Base-by-base conservation (phyloP, 1,140 invertebrate species). In the Lepidurus packardi region DNA sequence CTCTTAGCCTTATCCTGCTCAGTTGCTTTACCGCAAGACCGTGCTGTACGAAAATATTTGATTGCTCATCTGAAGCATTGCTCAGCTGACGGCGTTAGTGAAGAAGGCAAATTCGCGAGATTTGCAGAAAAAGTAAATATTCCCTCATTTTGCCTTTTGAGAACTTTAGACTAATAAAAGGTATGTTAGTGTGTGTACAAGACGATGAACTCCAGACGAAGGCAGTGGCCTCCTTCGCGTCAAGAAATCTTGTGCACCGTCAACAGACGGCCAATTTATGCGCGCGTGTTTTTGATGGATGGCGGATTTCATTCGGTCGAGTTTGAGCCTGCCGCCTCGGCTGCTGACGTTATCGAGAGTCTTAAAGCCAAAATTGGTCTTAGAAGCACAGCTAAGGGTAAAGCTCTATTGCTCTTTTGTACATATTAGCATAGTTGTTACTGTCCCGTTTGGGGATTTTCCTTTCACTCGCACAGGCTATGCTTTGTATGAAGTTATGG, bases 201-300 rank as follows among this genome's bases (percentile, higher is more conserved):
- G 84, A 95, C 93, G 44, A 90, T 94, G 81, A 93, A 94, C 78
- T 96, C 94, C 5, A 88, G 92, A 43, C 89, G 94, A 42, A 88
- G 96, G 0, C 92, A 96, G 81, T 94, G 93, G 89, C 92, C 95
- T n/a, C 96, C 96, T 7, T 97, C 94, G 8, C 90, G 92, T 76
- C 94, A 96, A 83, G 96, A 98, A 87, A 93, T 98, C 80, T 88
- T 96, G 80, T 97, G 94, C 84, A 95, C 95, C 0, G 94, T 94
- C 16, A 95, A 96, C 82, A 88, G 95, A 73, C 88, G 95, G 79
- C 93, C 93, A 7, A 93, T 97, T 78, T 96, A 97, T 84, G 93
- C 95, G 0, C 90, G 94, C 74, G 94, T 98, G 81, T 91, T 95
- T 84, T 92, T 98, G 82, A 92, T 97, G 89, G 95, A 98, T 85